Evolutionary conservation across 2,113 vertebrate genomes (phyloP).

Genomic region (Lophura nycthemera): DNA sequence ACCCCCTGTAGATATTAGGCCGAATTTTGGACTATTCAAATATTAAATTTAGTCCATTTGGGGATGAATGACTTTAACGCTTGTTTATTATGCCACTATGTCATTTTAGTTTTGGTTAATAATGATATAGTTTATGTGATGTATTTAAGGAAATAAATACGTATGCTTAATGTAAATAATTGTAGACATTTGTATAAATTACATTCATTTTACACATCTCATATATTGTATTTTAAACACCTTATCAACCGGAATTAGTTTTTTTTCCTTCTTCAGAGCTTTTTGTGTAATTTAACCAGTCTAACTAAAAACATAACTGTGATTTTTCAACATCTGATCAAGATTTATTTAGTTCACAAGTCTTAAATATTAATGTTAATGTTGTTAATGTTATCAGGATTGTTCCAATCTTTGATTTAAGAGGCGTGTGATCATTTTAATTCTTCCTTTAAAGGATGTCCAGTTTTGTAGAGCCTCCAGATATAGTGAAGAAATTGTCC

Average conservation of each 20-base stretch:
- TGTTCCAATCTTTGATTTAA: neutral
- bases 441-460: slow-evolving; percentile 86
- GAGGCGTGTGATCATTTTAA: neutral
- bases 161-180: neutral
- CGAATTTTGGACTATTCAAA: neutral
- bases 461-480: slow-evolving; percentile 93
- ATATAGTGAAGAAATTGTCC: slow-evolving; percentile 92
- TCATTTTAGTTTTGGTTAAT: neutral
- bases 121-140: neutral
- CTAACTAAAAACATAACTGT: neutral
- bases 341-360: neutral
- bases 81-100: neutral
- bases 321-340: neutral
- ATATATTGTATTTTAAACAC: neutral
- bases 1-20: neutral
- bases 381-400: neutral
- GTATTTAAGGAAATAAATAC: neutral
- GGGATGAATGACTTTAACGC: neutral
- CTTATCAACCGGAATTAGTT: neutral
- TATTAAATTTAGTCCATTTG: neutral
- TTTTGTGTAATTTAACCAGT: neutral
- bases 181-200: neutral
- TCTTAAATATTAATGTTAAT: neutral
- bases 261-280: neutral
- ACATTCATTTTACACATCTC: neutral